Conservation (phyloP, 2,113 vertebrate genomes). For the Eretmochelys imbricata region DNA sequence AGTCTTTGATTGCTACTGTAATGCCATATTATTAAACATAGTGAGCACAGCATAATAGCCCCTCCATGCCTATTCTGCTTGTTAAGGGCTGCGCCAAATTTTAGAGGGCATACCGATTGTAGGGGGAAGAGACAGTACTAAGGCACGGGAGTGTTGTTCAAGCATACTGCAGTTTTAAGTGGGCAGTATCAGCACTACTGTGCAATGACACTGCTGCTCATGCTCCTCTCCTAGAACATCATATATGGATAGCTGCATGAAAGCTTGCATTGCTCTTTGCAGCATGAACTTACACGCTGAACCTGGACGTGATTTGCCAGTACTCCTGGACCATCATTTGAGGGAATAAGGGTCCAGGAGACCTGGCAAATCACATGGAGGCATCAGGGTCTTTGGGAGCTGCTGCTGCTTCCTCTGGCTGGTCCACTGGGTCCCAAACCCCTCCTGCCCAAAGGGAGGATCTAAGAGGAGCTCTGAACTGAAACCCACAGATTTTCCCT, state of each 20-base stretch:
- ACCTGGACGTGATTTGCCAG: not conserved
- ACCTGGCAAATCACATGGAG: not conserved
- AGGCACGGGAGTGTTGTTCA: not conserved
- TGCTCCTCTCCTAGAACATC: not conserved
- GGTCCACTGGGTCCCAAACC: not conserved
- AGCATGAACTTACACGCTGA: not conserved
- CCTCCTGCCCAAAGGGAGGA: not conserved
- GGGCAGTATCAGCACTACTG: not conserved
- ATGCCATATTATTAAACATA: not conserved
- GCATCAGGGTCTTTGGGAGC: not conserved
- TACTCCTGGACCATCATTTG: no score
- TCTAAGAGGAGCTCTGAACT: not conserved
- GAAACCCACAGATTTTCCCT: not conserved
- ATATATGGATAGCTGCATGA: not conserved
- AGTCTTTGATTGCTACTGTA: not conserved
- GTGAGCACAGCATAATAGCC: not conserved
- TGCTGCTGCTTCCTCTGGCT: not conserved
- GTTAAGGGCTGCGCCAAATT: not conserved
- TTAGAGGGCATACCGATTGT: not conserved
- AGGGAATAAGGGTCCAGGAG: not conserved
- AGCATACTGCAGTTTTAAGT: not conserved
- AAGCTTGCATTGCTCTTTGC: not conserved
- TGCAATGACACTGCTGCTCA: not conserved
- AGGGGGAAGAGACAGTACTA: not conserved
- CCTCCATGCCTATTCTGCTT: not conserved